phyloP scores from a whole-genome alignment of 2,113 vertebrate species.

The Myocastor coypus region DNA sequence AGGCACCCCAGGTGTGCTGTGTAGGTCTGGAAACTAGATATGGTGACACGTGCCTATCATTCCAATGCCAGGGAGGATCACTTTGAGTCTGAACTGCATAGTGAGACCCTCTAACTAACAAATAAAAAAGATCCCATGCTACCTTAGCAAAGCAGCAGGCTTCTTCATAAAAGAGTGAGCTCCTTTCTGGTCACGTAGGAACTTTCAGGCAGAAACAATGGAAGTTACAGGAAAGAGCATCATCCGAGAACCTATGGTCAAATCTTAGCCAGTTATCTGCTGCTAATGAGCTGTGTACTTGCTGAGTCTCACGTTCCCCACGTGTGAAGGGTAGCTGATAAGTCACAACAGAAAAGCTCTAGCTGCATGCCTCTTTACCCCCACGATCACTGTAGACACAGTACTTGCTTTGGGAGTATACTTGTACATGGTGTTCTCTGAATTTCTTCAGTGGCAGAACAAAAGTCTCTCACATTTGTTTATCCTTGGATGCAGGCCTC shows the following conservation, averaged over 20 bases:
- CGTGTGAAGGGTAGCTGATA: not conserved
- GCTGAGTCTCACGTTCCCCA: not conserved
- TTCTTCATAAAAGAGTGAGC: not conserved
- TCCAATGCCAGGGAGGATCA: too few species aligned
- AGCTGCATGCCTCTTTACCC: not conserved
- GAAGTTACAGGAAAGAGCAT: not conserved
- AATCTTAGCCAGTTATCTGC: not conserved
- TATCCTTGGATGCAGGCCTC: not conserved
- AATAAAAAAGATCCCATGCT: not conserved
- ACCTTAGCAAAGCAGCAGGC: not conserved
- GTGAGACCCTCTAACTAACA: too few species aligned
- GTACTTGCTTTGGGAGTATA: not conserved
- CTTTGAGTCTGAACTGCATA: too few species aligned
- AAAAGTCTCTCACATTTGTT: not conserved
- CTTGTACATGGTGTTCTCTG: not conserved
- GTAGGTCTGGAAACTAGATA: too few species aligned
- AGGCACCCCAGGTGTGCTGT: too few species aligned
- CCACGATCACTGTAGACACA: not conserved
- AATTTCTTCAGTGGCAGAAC: not conserved
- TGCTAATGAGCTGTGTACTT: not conserved
- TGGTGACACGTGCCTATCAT: too few species aligned
- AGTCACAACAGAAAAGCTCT: not conserved
- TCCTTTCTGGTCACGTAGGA: not conserved
- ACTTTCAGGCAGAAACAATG: not conserved
- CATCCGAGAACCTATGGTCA: not conserved